Conservation (phyloP, 2,113 vertebrate species). For the Entomyzon cyanotis region DNA sequence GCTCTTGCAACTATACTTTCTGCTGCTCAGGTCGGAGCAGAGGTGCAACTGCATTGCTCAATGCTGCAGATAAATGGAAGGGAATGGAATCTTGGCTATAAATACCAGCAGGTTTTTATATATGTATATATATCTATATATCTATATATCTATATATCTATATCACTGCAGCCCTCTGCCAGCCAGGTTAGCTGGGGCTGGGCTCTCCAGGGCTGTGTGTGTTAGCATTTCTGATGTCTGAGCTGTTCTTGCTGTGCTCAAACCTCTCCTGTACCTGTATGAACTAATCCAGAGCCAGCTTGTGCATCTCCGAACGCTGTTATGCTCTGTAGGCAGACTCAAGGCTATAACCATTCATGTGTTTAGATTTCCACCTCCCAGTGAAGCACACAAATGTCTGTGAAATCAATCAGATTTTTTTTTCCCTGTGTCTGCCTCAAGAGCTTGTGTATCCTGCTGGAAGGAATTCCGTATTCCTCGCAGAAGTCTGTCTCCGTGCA, state of each 20-base stretch:
- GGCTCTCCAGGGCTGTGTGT: neutral
- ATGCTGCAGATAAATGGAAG: neutral
- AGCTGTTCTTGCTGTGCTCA: neutral
- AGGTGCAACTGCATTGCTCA: neutral
- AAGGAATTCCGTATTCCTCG: neutral
- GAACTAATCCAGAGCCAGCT: neutral
- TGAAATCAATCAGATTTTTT: neutral
- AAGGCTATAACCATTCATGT: neutral
- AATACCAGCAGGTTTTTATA: neutral
- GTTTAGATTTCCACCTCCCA: neutral
- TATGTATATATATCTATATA: neutral
- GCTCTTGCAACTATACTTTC: neutral
- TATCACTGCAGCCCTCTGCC: neutral
- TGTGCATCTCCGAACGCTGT: accelerated
- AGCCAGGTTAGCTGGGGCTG: neutral
- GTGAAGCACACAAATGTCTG: neutral
- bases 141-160: neutral
- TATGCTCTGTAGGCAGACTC: neutral
- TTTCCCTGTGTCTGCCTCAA: neutral
- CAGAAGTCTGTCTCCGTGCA: neutral
- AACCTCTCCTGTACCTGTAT: neutral
- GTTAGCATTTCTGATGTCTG: neutral
- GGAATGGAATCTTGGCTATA: neutral
- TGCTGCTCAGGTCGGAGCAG: neutral
- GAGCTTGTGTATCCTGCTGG: neutral